These are phyloP conservation scores for Mactromeris polynyma DNA, from an alignment of 2,888 invertebrate species.

Conservation along the genomic window DNA sequence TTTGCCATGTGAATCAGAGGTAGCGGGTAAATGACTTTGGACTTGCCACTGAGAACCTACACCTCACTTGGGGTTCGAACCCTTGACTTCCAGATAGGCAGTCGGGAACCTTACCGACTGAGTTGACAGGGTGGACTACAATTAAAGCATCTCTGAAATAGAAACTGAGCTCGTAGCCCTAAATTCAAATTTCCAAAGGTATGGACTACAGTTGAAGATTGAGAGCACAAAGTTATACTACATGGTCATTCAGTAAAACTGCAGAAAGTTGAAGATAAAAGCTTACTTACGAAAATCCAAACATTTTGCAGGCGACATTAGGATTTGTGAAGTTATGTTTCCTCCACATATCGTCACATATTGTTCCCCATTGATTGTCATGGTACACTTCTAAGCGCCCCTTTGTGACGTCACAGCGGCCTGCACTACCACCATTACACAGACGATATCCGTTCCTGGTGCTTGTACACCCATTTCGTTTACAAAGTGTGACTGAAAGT, in stretches of 20 bases:
- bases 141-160: no score
- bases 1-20: no score
- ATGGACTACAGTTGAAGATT: not conserved
- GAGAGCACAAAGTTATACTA: not conserved
- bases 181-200: not conserved
- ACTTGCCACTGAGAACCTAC: no score
- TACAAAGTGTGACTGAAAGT: not conserved
- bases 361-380: not conserved
- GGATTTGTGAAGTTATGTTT: not conserved
- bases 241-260: not conserved
- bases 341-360: not conserved
- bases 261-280: not conserved
- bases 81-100: no score
- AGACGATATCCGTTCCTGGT: not conserved
- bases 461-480: not conserved
- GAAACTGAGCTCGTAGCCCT: no score
- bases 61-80: no score
- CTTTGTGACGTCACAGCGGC: not conserved
- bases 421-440: not conserved
- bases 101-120: no score
- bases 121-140: no score
- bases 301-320: not conserved
- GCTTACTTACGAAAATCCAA: not conserved
- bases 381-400: not conserved
- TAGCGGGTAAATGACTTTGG: no score